These are phyloP conservation scores for Actenoides hombroni DNA, from an alignment of 2,113 vertebrate species.

Conservation along the genomic window DNA sequence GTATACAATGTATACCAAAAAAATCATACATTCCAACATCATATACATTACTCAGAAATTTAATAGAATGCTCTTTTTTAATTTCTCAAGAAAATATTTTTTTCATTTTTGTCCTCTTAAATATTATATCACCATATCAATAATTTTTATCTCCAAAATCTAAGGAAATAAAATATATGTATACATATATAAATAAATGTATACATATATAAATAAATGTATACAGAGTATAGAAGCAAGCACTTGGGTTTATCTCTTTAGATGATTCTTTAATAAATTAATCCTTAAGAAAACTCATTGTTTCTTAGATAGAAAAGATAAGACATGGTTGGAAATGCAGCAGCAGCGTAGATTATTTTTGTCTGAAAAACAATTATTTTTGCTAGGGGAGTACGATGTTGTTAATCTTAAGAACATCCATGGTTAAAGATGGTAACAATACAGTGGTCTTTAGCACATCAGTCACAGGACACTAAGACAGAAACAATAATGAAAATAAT, in stretches of 20 bases:
- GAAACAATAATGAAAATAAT: neutral
- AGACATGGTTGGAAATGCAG: neutral
- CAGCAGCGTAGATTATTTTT: neutral
- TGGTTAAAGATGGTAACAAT: neutral
- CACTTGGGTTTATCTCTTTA: neutral
- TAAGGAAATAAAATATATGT: neutral
- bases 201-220: neutral
- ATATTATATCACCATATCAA: neutral
- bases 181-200: neutral
- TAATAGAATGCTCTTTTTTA: neutral
- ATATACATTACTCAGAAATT: neutral
- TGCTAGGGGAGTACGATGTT: neutral
- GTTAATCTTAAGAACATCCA: neutral
- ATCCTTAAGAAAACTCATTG: neutral
- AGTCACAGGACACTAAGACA: neutral
- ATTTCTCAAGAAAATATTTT: neutral
- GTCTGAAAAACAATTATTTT: neutral
- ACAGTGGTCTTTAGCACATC: neutral
- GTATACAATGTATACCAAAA: neutral
- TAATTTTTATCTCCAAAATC: neutral
- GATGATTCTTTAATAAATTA: neutral
- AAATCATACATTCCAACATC: neutral
- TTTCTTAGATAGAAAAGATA: neutral
- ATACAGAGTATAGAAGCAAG: neutral
- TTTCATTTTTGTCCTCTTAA: neutral